These are phyloP conservation scores for Lamellibrachia luymesi DNA, from an alignment of 1,140 invertebrate species.

Conservation along the genomic window DNA sequence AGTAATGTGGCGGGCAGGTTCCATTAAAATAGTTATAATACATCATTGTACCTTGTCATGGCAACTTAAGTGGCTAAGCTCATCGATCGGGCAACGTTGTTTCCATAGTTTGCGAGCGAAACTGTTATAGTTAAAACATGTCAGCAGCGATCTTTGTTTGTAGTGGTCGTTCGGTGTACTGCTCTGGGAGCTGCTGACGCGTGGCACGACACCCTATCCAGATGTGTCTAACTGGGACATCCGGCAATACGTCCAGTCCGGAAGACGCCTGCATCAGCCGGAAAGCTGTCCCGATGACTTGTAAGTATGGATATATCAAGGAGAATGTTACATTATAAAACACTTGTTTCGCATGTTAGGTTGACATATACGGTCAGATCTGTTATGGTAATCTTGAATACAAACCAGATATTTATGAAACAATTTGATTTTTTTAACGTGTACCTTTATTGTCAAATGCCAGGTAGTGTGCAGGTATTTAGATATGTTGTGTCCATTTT, in stretches of 20 bases:
- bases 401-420: neutral
- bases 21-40: too few relatives aligned
- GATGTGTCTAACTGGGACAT: constrained; percentile 42
- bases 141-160: neutral
- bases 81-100: too few relatives aligned
- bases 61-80: too few relatives aligned
- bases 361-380: neutral
- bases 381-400: neutral
- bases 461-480: neutral
- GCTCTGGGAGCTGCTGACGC: constrained; percentile 54
- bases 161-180: constrained; percentile 55
- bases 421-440: neutral
- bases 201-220: constrained; percentile 53
- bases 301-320: constrained; percentile 24
- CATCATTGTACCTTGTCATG: too few relatives aligned
- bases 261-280: constrained; percentile 45
- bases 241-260: constrained; percentile 37
- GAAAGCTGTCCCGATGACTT: constrained; percentile 43
- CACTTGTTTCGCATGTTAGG: too few relatives aligned
- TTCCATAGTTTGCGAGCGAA: too few relatives aligned
- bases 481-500: neutral
- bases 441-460: neutral
- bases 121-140: neutral
- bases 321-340: too few relatives aligned
- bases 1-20: too few relatives aligned